These are phyloP conservation scores for Lamellibrachia columna DNA, from an alignment of 2,888 invertebrate genomes.

Conservation along the genomic window DNA sequence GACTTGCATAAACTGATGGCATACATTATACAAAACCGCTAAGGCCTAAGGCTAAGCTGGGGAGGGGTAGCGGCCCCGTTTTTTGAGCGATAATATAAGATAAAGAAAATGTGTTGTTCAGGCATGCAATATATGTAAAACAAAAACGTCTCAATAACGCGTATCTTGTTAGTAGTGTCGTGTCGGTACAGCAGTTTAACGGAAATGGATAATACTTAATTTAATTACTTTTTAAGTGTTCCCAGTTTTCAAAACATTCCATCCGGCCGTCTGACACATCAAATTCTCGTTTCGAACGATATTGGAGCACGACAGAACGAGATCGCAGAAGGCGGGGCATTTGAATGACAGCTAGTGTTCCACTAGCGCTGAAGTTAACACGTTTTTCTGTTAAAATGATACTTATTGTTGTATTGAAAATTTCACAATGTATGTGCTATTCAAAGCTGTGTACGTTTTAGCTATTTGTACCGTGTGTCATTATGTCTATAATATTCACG, in stretches of 20 bases:
- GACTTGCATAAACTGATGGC: too few species aligned
- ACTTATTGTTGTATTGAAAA: not conserved
- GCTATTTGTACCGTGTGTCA: not conserved
- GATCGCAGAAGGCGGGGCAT: constrained; percentile 16
- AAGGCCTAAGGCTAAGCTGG: too few species aligned
- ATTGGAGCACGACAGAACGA: not conserved
- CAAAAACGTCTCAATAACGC: not conserved
- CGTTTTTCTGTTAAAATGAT: not conserved
- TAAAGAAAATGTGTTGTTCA: not conserved
- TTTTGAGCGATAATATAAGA: not conserved
- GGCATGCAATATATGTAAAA: not conserved
- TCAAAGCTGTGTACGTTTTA: not conserved
- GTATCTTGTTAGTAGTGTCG: not conserved
- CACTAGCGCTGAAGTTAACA: not conserved
- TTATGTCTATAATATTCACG: too few species aligned
- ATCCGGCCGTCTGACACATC: not conserved
- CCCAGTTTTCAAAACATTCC: not conserved
- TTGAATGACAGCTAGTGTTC: not conserved
- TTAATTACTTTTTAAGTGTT: not conserved
- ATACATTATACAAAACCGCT: too few species aligned
- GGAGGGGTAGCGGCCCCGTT: too few species aligned
- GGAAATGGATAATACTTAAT: not conserved
- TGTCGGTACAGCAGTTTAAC: not conserved
- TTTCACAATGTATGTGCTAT: not conserved
- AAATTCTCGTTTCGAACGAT: not conserved